These are phyloP conservation scores for Coranthus polyacanthus DNA, from an alignment of 2,797 vertebrate species.

Conservation along the genomic window DNA sequence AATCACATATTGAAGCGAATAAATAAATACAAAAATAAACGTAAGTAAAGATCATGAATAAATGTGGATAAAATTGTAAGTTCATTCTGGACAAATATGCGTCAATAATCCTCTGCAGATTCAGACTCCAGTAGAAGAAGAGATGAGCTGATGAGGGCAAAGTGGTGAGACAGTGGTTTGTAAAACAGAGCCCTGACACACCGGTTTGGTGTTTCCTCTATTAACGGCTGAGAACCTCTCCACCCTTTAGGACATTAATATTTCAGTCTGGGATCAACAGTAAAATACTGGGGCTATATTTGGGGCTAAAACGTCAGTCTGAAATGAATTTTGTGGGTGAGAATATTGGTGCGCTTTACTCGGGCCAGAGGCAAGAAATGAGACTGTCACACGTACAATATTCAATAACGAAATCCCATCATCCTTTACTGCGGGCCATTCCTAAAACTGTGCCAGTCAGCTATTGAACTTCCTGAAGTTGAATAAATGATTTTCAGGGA, in stretches of 20 bases:
- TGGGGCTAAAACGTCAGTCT: constrained; percentile 48
- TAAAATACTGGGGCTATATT: constrained; percentile 58
- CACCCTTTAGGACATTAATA: constrained; percentile 48
- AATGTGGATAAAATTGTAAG: too few relatives aligned
- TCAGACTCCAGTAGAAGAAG: too few relatives aligned
- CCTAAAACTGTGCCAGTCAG: constrained; percentile 53
- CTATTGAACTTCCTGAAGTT: constrained; percentile 39
- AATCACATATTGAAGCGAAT: too few relatives aligned
- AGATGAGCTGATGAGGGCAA: too few relatives aligned
- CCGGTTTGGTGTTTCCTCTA: too few relatives aligned
- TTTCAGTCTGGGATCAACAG: constrained; percentile 56
- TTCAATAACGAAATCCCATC: constrained; percentile 75
- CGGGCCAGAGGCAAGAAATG: constrained; percentile 64
- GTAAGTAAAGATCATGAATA: too few relatives aligned
- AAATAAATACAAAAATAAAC: too few relatives aligned
- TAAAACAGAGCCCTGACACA: too few relatives aligned
- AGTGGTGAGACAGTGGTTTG: too few relatives aligned
- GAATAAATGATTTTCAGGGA: constrained; percentile 53
- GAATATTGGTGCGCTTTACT: constrained; percentile 58
- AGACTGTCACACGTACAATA: constrained; percentile 67
- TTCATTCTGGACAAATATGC: too few relatives aligned
- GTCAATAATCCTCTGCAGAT: too few relatives aligned
- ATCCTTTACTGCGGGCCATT: constrained; percentile 59
- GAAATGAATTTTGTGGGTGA: constrained; percentile 65
- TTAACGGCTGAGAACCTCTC: background rate